These are phyloP conservation scores for Temnothorax curvispinosus DNA, from an alignment of 1,140 invertebrate genomes.

Conservation along the genomic window DNA sequence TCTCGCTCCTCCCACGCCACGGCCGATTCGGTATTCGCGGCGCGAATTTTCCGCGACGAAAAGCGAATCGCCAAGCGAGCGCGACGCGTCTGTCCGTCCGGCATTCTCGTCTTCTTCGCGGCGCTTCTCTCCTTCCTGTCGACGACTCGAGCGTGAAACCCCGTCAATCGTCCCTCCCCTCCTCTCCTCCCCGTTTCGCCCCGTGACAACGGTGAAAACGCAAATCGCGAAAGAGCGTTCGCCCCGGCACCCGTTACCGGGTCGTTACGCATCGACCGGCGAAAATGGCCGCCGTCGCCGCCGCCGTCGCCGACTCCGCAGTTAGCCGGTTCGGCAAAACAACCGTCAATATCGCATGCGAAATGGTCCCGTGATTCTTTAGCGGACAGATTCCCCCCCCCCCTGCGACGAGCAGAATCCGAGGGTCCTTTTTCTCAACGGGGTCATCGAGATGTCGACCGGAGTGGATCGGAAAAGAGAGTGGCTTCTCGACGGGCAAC, in stretches of 20 bases:
- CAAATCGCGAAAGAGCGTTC: slow-evolving; percentile 33
- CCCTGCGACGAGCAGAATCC: too few species aligned
- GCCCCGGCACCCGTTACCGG: slow-evolving; percentile 1
- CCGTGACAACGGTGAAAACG: slow-evolving; percentile 28
- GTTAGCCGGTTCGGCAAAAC: slow-evolving; percentile 36
- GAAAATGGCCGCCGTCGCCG: slow-evolving; percentile 41
- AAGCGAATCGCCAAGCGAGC: slow-evolving; percentile 7
- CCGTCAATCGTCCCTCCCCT: not conserved
- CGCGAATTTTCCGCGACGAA: slow-evolving; percentile 17
- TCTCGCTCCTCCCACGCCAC: not conserved
- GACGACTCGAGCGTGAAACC: not conserved
- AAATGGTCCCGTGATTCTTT: too few species aligned
- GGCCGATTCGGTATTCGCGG: not conserved
- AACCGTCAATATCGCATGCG: not conserved
- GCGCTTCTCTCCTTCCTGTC: not conserved
- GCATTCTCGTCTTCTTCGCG: not conserved
- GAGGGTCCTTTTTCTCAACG: too few species aligned
- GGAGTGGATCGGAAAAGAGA: too few species aligned
- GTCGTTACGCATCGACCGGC: slow-evolving; percentile 49
- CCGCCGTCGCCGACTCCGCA: not conserved
- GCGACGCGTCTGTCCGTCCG: not conserved
- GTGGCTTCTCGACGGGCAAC: too few species aligned
- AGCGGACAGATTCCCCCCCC: too few species aligned
- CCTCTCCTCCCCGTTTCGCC: not conserved
- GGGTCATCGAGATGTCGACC: too few species aligned